Evolutionary conservation across 2,113 vertebrate species (phyloP), one percentile per base, ranked within the genome.

Genomic region (Pagrus major): DNA sequence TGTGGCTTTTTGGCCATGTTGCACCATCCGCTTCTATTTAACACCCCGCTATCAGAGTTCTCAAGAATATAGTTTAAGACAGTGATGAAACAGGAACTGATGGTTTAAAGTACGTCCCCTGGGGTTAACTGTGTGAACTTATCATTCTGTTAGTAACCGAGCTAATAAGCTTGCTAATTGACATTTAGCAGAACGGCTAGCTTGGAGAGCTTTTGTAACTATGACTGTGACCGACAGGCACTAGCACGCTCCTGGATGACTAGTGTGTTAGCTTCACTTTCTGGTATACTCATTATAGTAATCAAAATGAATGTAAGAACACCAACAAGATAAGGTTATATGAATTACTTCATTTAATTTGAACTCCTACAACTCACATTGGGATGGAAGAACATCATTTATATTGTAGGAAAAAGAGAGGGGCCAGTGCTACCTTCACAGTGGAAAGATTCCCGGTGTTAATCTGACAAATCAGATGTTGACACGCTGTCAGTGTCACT

Each of bases 311-410:
- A 71, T 35, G 15, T 25, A 21, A 52, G 49, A 6, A 39, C 58
- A 47, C 33, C 16, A 39, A 52, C 14, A 58, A 39, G 0, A 79
- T 35, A 10, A 37, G 3, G 3, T 42, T 25, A 55, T 49, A 23
- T 5, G 12, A 27, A 49, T 71, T 46, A 58, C 11, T 20, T 18
- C 11, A 74, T 74, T 51, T 49, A 12, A 74, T 81, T 31, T 46
- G 2, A 35, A 25, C 6, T 71, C 23, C 72, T 1, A 56, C 47
- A 14, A 9, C 27, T 61, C 31, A 18, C 25, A 64, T 65, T 47
- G 63, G 11, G 49, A 27, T 49, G 41, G 6, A 18, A 31, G 31
- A 9, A 27, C 31, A 56, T 58, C 16, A 39, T 51, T 73, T 29
- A 25, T 51, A 59, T 11, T 59, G 10, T 80, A 51, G 11, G 7